A percentile compares a stretch with the other conserved stretches of the same genome.
phyloP scores from a whole-genome alignment of 64 coral and sea anemone genomes.

The Porites australiensis region DNA sequence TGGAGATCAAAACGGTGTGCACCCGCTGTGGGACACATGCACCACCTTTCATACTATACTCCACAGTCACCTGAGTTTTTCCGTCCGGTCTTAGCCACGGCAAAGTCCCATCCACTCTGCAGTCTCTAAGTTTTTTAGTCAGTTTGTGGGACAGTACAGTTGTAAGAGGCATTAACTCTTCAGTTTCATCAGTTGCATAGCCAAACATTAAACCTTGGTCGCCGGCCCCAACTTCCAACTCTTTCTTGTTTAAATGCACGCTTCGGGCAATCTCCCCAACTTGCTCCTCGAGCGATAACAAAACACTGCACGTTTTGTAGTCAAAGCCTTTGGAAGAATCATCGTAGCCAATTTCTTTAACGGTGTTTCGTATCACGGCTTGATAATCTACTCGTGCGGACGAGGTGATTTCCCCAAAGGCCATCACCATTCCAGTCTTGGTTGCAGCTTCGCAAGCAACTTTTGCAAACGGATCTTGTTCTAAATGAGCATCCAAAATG shows the following conservation, averaged over 20 bases:
- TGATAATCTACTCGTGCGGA: slow-evolving; percentile 80
- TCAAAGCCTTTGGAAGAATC: slow-evolving; percentile 94
- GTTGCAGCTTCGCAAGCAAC: slow-evolving; percentile 88
- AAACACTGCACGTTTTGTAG: slow-evolving; percentile 89
- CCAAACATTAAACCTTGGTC: slow-evolving; percentile 98
- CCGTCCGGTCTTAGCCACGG: slow-evolving; percentile 86
- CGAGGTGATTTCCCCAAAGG: slow-evolving; percentile 93
- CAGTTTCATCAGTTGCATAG: slow-evolving; percentile 90
- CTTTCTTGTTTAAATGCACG: slow-evolving; percentile 72
- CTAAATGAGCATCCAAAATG: slow-evolving; percentile 85
- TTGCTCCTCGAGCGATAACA: slow-evolving; percentile 82
- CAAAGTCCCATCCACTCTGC: slow-evolving; percentile 70
- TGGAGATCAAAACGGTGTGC: slow-evolving; percentile 81
- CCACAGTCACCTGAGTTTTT: slow-evolving; percentile 93
- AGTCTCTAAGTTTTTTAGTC: slow-evolving; percentile 67
- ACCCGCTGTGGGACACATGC: slow-evolving; percentile 80
- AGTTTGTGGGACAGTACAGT: slow-evolving; percentile 83
- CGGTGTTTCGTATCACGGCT: slow-evolving; percentile 72
- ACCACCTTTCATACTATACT: slow-evolving; percentile 72
- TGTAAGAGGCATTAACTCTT: slow-evolving; percentile 88
- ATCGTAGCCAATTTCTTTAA: slow-evolving; percentile 89
- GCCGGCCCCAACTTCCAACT: slow-evolving; percentile 82
- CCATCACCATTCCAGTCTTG: slow-evolving; percentile 87
- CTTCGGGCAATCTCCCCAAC: slow-evolving; percentile 68
- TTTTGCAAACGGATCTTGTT: slow-evolving; percentile 77